Percentiles rank a stretch among this genome's conserved stretches.
Evolutionary conservation across 2,888 invertebrate genomes (phyloP).

Genomic region (Sphecodes monilicornis): DNA sequence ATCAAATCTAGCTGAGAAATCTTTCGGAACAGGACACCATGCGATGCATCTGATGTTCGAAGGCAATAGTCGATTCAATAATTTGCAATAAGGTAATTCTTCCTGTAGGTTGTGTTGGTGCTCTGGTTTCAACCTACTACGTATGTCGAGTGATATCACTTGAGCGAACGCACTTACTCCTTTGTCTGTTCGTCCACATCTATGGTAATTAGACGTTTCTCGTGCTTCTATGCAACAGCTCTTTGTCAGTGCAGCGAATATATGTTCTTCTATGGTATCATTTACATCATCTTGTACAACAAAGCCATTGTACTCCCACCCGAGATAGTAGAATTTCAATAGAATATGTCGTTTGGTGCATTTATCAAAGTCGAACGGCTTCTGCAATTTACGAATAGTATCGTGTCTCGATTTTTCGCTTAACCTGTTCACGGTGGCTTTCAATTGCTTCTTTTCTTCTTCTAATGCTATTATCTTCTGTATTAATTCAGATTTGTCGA

Average conservation of each 20-base stretch:
- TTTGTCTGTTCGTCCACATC: too few species aligned
- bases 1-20: too few species aligned
- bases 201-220: too few species aligned
- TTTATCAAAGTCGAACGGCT: conserved; percentile 89
- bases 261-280: too few species aligned
- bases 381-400: conserved; percentile 75
- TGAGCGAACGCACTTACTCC: too few species aligned
- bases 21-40: conserved; percentile 85
- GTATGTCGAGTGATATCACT: too few species aligned
- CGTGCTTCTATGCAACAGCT: too few species aligned
- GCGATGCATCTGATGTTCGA: conserved; percentile 92
- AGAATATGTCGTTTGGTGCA: conserved; percentile 92
- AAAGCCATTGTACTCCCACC: conserved; percentile 97
- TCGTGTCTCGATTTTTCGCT: conserved; percentile 62
- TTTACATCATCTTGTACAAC: conserved; percentile 93
- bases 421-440: conserved; percentile 75
- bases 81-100: conserved; percentile 91
- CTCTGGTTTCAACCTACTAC: conserved; percentile 87
- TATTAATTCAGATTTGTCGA: conserved; percentile 86
- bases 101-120: conserved; percentile 83
- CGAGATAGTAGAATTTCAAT: conserved; percentile 94
- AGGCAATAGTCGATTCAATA: conserved; percentile 93
- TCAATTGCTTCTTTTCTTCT: too few species aligned
- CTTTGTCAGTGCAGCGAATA: too few species aligned
- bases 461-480: too few species aligned